Base-by-base conservation (phyloP, 30 jellyfish, hydroid and myxozoan genomes). In the Pseudorhiza aurosa region DNA sequence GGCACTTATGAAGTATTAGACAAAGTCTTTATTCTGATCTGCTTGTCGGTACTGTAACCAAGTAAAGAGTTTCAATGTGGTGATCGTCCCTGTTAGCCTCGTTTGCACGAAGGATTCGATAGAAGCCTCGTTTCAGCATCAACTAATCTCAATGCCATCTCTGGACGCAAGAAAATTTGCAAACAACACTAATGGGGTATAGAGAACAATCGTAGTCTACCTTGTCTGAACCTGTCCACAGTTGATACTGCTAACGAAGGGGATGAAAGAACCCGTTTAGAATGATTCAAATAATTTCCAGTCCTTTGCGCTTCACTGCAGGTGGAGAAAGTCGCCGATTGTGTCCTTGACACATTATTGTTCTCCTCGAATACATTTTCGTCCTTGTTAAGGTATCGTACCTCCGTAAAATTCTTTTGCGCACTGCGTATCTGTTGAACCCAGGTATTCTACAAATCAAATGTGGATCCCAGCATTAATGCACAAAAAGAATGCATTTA, bases 381-480 rank as follows among this genome's bases (percentile, higher is more conserved):
- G 26, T 51, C 42, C 9, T 70, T 57, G 31, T 44, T 24, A 21
- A 70, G 56, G 32, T 51, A 42, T 43, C 83, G 68, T 56, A 42
- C 31, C 17, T 70, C 83, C 43, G 67, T 46, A 58, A 30, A 77
- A 51, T 62, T 67, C 74, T 45, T 77, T 47, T 60, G 74, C 0
- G 89, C 89, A 27, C 49, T 44, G 24, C 82, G 74, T 18, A 77
- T 44, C 43, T 62, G 73, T 46, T 77, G 80, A 26, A 77, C 89
- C 89, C 89, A 77, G 33, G 62, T 77, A 25, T 77, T 65, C 89
- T 77, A 51, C 9, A 35, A 44, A 35, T 15, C n/a, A 39, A 73
- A 53, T n/a, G n/a, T n/a, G n/a, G n/a, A n/a, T n/a, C n/a, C n/a
- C n/a, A n/a, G n/a, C n/a, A n/a, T n/a, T n/a, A n/a, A n/a, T n/a